A percentile compares a stretch with the other conserved stretches of the same genome.
Conservation (phyloP, 2,888 invertebrate genomes). For the Lepas anatifera region DNA sequence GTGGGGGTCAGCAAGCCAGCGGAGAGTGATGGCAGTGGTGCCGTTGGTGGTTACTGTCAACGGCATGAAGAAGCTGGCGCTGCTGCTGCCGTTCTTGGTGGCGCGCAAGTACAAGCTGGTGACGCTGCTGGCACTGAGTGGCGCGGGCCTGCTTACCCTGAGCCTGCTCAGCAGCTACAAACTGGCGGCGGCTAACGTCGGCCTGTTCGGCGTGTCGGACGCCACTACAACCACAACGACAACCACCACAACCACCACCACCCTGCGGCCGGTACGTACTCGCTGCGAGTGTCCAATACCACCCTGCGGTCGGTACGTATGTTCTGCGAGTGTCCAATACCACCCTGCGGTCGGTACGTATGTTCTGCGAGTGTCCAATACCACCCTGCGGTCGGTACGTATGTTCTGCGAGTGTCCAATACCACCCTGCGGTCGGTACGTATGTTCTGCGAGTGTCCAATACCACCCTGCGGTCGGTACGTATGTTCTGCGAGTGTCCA, state of each 20-base stretch:
- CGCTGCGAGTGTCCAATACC: too few relatives aligned
- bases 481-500: too few relatives aligned
- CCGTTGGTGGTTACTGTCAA: background rate
- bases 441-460: too few relatives aligned
- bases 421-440: too few relatives aligned
- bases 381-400: too few relatives aligned
- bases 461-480: too few relatives aligned
- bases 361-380: too few relatives aligned
- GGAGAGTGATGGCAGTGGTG: background rate
- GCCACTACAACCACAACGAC: background rate
- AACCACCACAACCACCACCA: background rate
- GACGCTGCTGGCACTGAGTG: background rate
- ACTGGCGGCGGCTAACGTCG: background rate
- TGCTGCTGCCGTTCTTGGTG: constrained; percentile 8
- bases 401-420: too few relatives aligned
- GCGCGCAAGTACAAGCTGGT: background rate
- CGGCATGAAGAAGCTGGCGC: constrained; percentile 8
- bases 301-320: too few relatives aligned
- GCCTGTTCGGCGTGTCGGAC: background rate
- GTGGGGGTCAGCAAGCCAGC: too few relatives aligned
- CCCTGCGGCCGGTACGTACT: background rate
- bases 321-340: too few relatives aligned
- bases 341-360: too few relatives aligned
- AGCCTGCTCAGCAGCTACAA: constrained; percentile 9
- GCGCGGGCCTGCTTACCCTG: background rate